Base-by-base conservation (phyloP, 2,797 vertebrate species). In the Sebastes goodei region DNA sequence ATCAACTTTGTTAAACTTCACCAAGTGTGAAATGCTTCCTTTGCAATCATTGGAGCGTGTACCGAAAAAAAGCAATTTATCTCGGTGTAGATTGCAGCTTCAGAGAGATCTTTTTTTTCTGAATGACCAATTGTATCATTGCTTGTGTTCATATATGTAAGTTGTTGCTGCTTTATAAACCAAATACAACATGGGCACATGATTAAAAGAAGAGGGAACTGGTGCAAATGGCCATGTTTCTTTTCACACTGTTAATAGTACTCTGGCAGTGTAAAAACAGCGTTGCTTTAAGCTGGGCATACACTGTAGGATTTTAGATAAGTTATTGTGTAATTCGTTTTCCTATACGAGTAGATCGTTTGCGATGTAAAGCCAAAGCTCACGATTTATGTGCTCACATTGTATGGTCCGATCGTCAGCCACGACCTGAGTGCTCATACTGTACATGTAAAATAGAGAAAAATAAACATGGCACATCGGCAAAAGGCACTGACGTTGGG, bases 51-150 rank as follows among this genome's bases (percentile, higher is more conserved):
- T 53, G 49, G 53, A 59, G 49, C 1, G 23, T 63, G 62, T 17
- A 59, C 4, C 65, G 76, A 32, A 23, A 62, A 62, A 49, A 80
- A 5, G 35, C 33, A 30, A 59, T 81, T 84, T 81, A 65, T 73
- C 74, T 69, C 4, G 0, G 59, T 55, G 62, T 61, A 42, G 74
- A 80, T 55, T 75, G 32, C 30, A 74, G 53, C 81, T 65, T 9
- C 20, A 23, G 57, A 52, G 42, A 27, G 25, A 32, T n/a, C 64
- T 53, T 8, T 56, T 71, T 71, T 56, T 49, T 57, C 12, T 11
- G n/a, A 59, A 74, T 60, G 7, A 29, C 27, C 2, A 4, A 7
- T 20, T 67, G 2, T 10, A 29, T 3, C 25, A 46, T 62, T 33
- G 32, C n/a, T 62, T 56, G 7, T 33, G 2, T 66, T 33, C 15